Percentiles rank a stretch among this genome's conserved stretches.
Conservation (phyloP, 2,797 vertebrate species). For the Dallia pectoralis region DNA sequence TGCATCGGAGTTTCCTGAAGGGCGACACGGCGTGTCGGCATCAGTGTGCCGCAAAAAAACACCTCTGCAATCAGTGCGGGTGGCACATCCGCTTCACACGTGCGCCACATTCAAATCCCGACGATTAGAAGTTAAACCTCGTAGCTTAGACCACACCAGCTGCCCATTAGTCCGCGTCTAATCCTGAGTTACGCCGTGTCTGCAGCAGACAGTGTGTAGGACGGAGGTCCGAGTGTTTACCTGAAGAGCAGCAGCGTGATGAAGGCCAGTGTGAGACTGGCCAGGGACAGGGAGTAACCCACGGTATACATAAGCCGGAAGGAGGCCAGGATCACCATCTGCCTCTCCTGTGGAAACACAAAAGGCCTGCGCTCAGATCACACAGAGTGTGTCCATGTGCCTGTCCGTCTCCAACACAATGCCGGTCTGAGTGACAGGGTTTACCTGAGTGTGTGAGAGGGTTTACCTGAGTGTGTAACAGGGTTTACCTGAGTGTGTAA, state of each 20-base stretch:
- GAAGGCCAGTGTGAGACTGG: slow-evolving; percentile 71
- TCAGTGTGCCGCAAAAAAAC: too few relatives aligned
- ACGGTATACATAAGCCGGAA: slow-evolving; percentile 77
- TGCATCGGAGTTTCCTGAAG: slow-evolving; percentile 73
- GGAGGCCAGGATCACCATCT: slow-evolving; percentile 68
- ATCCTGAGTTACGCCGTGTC: neutral
- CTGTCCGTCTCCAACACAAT: too few relatives aligned
- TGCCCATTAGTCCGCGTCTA: neutral
- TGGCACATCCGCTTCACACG: neutral
- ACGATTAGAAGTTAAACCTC: neutral
- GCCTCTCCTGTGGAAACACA: slow-evolving; percentile 58
- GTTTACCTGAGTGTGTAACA: slow-evolving; percentile 49
- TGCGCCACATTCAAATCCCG: neutral
- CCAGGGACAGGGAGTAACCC: slow-evolving; percentile 79
- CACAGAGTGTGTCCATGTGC: neutral
- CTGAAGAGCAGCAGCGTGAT: slow-evolving; percentile 75
- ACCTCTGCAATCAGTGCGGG: neutral
- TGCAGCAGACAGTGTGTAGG: neutral
- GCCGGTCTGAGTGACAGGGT: too few relatives aligned
- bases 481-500: neutral
- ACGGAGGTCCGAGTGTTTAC: slow-evolving; percentile 45
- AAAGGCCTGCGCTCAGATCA: neutral
- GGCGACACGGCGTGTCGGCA: neutral
- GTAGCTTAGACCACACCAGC: neutral
- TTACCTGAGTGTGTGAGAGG: neutral